A percentile compares a stretch with the other conserved stretches of the same genome.
Evolutionary conservation across 2,888 invertebrate genomes (phyloP).

Genomic region (Pseudolycoriella hygida): DNA sequence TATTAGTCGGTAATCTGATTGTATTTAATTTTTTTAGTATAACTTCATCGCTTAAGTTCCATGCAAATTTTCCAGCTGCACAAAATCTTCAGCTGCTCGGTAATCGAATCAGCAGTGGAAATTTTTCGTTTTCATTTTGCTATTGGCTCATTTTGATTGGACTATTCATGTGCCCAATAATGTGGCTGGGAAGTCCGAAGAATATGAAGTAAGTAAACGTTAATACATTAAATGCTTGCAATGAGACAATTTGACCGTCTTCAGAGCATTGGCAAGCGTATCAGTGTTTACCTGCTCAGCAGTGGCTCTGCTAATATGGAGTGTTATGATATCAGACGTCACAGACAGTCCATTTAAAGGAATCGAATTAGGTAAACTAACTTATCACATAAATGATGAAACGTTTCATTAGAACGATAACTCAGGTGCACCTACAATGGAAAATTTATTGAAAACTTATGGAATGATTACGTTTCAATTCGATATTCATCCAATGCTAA

Average conservation of each 20-base stretch:
- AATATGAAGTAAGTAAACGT: slow-evolving; percentile 88
- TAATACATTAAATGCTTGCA: background rate
- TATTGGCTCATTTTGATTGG: slow-evolving; percentile 68
- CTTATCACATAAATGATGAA: too few relatives aligned
- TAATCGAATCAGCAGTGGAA: slow-evolving; percentile 43
- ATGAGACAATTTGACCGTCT: slow-evolving; percentile 28
- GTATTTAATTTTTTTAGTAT: background rate
- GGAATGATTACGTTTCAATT: slow-evolving; percentile 56
- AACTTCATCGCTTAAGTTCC: slow-evolving; percentile 11
- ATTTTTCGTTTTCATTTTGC: slow-evolving; percentile 56
- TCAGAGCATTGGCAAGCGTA: slow-evolving; percentile 41
- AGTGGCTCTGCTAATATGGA: slow-evolving; percentile 48
- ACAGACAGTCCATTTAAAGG: slow-evolving; percentile 6
- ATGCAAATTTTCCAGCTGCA: slow-evolving; percentile 35
- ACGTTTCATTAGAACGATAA: too few relatives aligned
- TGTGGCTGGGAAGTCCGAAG: slow-evolving; percentile 82
- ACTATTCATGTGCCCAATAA: slow-evolving; percentile 52
- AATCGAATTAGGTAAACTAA: slow-evolving; percentile 1
- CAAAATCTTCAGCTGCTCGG: slow-evolving; percentile 66
- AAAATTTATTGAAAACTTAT: slow-evolving; percentile 41
- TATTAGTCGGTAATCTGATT: slow-evolving; percentile 43
- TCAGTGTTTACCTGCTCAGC: slow-evolving; percentile 45
- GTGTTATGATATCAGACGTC: slow-evolving; percentile 37
- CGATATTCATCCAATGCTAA: slow-evolving; percentile 63
- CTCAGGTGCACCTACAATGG: slow-evolving; percentile 24